phyloP scores from a whole-genome alignment of 2,113 vertebrate genomes.

The Labeo catla region DNA sequence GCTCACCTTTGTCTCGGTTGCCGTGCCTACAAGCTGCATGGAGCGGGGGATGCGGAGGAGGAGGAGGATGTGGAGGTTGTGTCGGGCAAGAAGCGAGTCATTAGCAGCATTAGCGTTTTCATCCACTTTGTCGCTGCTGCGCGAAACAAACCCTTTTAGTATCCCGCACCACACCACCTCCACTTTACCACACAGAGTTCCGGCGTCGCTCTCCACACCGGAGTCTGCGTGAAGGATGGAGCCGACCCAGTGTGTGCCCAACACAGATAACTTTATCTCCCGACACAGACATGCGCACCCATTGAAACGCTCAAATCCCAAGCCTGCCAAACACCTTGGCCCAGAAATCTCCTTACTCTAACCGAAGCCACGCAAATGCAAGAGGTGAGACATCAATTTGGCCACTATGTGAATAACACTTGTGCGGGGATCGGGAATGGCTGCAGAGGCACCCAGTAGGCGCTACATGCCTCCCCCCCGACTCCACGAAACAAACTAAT shows the following conservation, averaged over 20 bases:
- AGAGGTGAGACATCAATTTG: conserved; percentile 49
- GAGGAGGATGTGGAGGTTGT: conserved; percentile 9
- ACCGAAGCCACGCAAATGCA: conserved; percentile 35
- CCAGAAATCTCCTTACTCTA: conserved; percentile 30
- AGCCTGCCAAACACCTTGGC: conserved; percentile 30
- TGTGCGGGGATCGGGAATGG: background rate
- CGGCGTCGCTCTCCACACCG: conserved; percentile 12
- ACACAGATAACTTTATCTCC: conserved; percentile 59
- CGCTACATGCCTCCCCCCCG: background rate
- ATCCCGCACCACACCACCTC: conserved; percentile 32
- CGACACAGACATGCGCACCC: conserved; percentile 49
- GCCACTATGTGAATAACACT: conserved; percentile 34
- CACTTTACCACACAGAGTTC: conserved; percentile 20
- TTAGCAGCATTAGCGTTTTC: conserved; percentile 58
- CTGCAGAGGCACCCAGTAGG: background rate
- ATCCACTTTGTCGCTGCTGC: conserved; percentile 54
- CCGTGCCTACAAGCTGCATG: conserved; percentile 16
- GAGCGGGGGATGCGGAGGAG: background rate
- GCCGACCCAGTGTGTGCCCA: conserved; percentile 42
- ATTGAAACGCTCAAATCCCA: conserved; percentile 31
- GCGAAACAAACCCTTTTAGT: conserved; percentile 55
- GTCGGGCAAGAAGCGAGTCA: conserved; percentile 46
- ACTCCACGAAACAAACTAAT: too few species aligned
- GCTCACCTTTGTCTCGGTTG: conserved; percentile 41
- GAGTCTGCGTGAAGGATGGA: conserved; percentile 40